These are phyloP conservation scores for Limnephilus marmoratus DNA, from an alignment of 2,888 invertebrate genomes.

Conservation along the genomic window DNA sequence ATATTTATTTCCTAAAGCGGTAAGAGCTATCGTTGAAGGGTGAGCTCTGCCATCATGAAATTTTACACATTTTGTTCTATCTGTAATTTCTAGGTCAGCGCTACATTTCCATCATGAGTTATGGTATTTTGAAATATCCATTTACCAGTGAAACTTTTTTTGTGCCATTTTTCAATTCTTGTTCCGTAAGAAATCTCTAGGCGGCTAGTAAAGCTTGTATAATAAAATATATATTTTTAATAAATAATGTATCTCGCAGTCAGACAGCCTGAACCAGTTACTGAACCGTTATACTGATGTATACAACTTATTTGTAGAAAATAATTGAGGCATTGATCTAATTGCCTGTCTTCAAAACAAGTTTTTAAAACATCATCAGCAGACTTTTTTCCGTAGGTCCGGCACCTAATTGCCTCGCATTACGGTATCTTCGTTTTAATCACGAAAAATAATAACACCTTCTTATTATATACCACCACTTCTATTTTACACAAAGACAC, in stretches of 20 bases:
- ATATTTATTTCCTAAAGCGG: neutral
- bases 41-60: neutral
- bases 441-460: neutral
- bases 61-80: neutral
- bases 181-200: neutral
- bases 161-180: neutral
- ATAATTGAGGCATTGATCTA: slow-evolving; percentile 2
- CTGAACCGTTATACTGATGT: neutral
- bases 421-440: neutral
- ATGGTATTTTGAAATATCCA: too few species aligned
- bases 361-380: slow-evolving; percentile 2
- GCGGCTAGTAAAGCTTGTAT: too few species aligned
- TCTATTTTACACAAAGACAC: neutral
- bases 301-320: neutral
- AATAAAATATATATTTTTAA: neutral
- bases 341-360: neutral
- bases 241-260: neutral
- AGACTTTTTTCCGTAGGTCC: neutral
- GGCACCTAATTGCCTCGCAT: neutral
- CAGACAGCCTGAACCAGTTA: neutral
- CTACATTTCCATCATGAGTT: neutral
- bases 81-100: neutral
- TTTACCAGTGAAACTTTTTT: too few species aligned
- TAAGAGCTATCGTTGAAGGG: neutral
- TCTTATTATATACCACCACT: neutral